phyloP scores from a whole-genome alignment of 2,888 invertebrate genomes.

The Leucophenga maculata region DNA sequence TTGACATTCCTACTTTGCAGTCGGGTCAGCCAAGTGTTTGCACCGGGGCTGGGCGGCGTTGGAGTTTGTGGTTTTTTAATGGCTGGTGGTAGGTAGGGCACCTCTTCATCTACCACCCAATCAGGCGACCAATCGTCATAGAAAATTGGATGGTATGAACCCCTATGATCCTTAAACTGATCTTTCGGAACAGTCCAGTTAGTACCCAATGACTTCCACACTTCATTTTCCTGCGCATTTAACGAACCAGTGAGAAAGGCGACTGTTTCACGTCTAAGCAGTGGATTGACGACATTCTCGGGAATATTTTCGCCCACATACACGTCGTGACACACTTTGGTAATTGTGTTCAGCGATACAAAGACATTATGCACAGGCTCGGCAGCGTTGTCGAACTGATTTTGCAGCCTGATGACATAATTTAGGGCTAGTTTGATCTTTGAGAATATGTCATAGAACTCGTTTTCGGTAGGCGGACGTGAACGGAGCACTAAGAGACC shows the following conservation, averaged over 20 bases:
- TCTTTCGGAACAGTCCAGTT: conserved; percentile 95
- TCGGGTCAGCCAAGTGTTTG: conserved; percentile 79
- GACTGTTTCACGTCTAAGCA: conserved; percentile 92
- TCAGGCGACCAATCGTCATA: conserved; percentile 97
- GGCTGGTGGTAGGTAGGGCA: conserved; percentile 72
- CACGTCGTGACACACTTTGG: conserved; percentile 94
- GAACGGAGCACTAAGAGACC: conserved; percentile 95
- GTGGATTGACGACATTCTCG: conserved; percentile 89
- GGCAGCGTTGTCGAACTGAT: conserved; percentile 97
- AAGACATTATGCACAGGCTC: conserved; percentile 97
- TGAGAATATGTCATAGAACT: conserved; percentile 97
- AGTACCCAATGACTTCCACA: conserved; percentile 96
- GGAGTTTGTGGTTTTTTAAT: conserved; percentile 54
- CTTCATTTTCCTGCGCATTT: conserved; percentile 94
- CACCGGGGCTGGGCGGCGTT: conserved; percentile 39
- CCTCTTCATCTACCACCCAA: conserved; percentile 85
- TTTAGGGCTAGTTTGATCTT: conserved; percentile 99
- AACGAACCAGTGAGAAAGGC: conserved; percentile 94
- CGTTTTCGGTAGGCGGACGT: conserved; percentile 93
- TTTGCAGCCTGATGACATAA: conserved; percentile 91
- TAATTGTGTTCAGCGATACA: conserved; percentile 95
- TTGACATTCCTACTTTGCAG: conserved; percentile 80
- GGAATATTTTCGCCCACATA: conserved; percentile 86
- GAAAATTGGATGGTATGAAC: conserved; percentile 95
- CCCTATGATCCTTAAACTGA: conserved; percentile 92